phyloP scores from a whole-genome alignment of 2,888 invertebrate species.

The Acanthosoma haemorrhoidale region DNA sequence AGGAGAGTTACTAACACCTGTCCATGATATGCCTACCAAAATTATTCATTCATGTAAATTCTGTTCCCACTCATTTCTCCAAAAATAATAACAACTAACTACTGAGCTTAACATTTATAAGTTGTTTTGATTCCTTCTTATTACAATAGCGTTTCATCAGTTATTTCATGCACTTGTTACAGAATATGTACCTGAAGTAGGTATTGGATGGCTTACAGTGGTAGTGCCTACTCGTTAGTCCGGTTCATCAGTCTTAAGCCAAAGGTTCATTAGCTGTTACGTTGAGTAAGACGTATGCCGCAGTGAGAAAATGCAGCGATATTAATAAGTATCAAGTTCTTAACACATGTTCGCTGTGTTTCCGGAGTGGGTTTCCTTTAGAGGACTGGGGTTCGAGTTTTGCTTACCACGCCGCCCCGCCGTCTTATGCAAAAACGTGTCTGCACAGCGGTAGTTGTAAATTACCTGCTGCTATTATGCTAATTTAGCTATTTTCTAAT shows the following conservation, averaged over 20 bases:
- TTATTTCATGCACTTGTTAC: too few relatives aligned
- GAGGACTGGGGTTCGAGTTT: background rate
- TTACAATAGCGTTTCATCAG: too few relatives aligned
- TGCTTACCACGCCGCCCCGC: background rate
- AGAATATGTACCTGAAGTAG: too few relatives aligned
- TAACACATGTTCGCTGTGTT: background rate
- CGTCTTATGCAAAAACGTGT: background rate
- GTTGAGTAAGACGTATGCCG: background rate
- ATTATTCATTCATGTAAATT: too few relatives aligned
- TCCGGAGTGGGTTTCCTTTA: background rate
- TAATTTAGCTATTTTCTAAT: constrained; percentile 3
- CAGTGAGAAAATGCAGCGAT: background rate
- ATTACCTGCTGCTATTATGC: background rate
- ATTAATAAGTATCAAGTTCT: background rate
- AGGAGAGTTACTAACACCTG: too few relatives aligned
- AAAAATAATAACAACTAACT: too few relatives aligned
- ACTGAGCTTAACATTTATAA: too few relatives aligned
- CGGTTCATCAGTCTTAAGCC: background rate
- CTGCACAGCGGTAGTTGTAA: background rate
- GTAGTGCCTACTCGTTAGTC: too few relatives aligned
- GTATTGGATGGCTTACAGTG: too few relatives aligned
- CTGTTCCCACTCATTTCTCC: too few relatives aligned
- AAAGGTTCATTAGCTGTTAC: background rate
- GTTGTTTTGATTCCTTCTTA: too few relatives aligned
- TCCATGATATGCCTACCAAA: too few relatives aligned